phyloP scores from a whole-genome alignment of 2,888 invertebrate genomes.

The Synanthedon vespiformis region DNA sequence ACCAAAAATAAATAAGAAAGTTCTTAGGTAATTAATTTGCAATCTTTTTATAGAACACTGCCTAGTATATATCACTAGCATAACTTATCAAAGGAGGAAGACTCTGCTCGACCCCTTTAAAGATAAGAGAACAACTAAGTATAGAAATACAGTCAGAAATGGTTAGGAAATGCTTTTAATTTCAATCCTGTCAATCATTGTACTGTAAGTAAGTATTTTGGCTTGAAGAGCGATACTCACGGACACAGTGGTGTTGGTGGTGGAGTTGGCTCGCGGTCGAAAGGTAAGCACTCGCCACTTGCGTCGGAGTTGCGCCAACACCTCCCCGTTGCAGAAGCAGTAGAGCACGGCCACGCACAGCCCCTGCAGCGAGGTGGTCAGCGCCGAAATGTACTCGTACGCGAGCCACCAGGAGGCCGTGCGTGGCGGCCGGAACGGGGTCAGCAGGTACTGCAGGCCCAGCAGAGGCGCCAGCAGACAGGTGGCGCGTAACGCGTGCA shows the following conservation, averaged over 20 bases:
- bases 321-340: constrained; percentile 96
- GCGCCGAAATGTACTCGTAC: constrained; percentile 87
- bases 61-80: too few species aligned
- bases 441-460: constrained; percentile 90
- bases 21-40: too few species aligned
- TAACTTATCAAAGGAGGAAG: too few species aligned
- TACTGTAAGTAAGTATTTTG: too few species aligned
- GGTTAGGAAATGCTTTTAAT: too few species aligned
- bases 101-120: too few species aligned
- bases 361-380: constrained; percentile 92
- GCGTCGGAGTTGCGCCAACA: constrained; percentile 86
- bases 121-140: too few species aligned
- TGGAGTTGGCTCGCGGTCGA: constrained; percentile 84
- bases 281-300: constrained; percentile 87
- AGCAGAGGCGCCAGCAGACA: constrained; percentile 90
- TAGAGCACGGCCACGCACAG: constrained; percentile 91
- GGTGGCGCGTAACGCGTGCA: constrained; percentile 85
- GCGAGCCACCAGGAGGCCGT: constrained; percentile 79
- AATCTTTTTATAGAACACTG: too few species aligned
- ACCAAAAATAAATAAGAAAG: too few species aligned
- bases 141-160: too few species aligned
- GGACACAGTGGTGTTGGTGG: constrained; percentile 89
- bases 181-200: too few species aligned
- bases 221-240: constrained; percentile 64
- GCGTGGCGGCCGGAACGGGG: constrained; percentile 83